Evolutionary conservation across 2,113 vertebrate genomes (phyloP), one percentile per base, ranked within the genome.

Genomic region (Stigmatopora nigra): DNA sequence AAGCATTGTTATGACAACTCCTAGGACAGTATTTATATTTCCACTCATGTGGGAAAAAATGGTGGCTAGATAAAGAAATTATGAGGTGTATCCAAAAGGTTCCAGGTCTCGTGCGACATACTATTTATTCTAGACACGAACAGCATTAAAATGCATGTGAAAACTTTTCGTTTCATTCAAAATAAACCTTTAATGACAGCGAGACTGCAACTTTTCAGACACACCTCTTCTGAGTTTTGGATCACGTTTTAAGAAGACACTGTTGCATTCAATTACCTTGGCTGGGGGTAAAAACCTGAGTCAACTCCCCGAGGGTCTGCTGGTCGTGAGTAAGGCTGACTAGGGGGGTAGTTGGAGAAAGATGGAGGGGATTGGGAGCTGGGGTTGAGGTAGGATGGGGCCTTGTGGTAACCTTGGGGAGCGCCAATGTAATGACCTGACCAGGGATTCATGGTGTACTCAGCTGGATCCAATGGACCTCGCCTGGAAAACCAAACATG

Each of bases 361-460:
- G 75, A 77, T 2, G 89, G 92, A 63, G 88, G 92, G 61, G 91
- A 47, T 19, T 88, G 78, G 57, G 89, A 77, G 69, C 41, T 75
- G 80, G 82, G 60, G 71, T 76, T 75, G 0, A 73, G 62, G 65
- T 86, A 87, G 44, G 76, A 71, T 0, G 79, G 72, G 38, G 82
- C 59, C 49, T 86, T 89, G 71, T 70, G 78, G 85, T 85, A 88
- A 55, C 67, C 76, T 49, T 38, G 92, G 63, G 90, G 84, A 52
- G 75, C 94, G 88, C 82, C 93, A 62, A 76, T 73, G 52, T 86
- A 87, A 87, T 92, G 95, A 16, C 86, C 83, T 5, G 89, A 82
- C 79, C 90, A 92, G 6, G 90, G 88, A 45, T 89, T 92, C 16
- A 89, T 82, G 62, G 93, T 89, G 67, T 93, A 95, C 46, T 95